These are phyloP conservation scores for Oligia strigilis DNA, from an alignment of 2,888 invertebrate genomes.

Conservation along the genomic window DNA sequence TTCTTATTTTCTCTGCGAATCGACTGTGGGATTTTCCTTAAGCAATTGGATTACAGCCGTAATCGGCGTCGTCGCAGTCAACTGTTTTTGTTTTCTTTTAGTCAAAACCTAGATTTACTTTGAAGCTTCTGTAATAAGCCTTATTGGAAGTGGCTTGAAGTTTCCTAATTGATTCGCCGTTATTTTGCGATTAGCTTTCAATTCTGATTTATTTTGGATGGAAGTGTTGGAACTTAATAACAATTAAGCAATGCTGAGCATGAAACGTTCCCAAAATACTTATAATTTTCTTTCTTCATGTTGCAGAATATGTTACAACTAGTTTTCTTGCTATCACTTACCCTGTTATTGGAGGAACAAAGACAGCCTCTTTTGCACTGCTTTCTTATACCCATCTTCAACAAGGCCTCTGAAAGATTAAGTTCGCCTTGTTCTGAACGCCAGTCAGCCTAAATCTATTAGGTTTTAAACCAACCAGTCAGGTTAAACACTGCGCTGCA, in stretches of 20 bases:
- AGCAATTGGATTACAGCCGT: conserved; percentile 62
- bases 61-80: conserved; percentile 60
- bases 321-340: background rate
- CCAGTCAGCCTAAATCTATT: conserved; percentile 5
- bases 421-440: background rate
- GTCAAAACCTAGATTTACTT: conserved; percentile 44
- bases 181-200: background rate
- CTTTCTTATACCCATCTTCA: background rate
- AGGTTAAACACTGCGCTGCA: conserved; percentile 37
- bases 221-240: background rate
- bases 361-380: background rate
- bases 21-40: conserved; percentile 60
- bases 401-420: background rate
- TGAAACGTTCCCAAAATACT: background rate
- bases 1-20: conserved; percentile 60
- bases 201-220: background rate
- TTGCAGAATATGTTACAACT: background rate
- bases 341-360: too few relatives aligned
- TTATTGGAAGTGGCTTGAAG: conserved; percentile 24
- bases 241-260: background rate
- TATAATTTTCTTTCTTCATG: background rate
- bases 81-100: conserved; percentile 49
- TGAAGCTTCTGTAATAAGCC: conserved; percentile 21
- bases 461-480: conserved; percentile 22
- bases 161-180: conserved; percentile 26